Conservation (phyloP, 2,888 invertebrate species). For the Limnephilus auricula region DNA sequence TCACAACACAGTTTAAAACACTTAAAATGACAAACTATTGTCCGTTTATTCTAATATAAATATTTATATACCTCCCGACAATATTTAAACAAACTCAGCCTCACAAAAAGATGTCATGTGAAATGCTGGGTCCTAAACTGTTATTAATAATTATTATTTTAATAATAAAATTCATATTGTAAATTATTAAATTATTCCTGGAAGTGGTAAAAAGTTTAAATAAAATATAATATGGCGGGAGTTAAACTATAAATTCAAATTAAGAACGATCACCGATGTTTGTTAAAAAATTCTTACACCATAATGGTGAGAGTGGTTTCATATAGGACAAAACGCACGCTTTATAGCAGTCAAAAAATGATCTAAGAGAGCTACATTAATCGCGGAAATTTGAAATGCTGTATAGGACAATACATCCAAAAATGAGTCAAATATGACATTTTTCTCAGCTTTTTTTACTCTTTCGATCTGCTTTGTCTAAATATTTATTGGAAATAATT, state of each 20-base stretch:
- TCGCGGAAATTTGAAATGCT: no score
- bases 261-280: constrained; percentile 46
- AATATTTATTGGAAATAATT: no score
- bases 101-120: constrained; percentile 19
- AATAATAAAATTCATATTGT: constrained; percentile 13
- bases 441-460: no score
- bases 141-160: constrained; percentile 11
- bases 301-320: constrained; percentile 30
- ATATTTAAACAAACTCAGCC: background rate
- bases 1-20: background rate
- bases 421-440: no score
- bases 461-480: no score
- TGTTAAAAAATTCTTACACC: constrained; percentile 48
- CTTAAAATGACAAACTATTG: background rate
- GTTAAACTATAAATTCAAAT: constrained; percentile 50
- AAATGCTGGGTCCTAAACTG: background rate
- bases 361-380: no score
- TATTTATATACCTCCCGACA: background rate
- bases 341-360: background rate
- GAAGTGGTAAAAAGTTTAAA: constrained; percentile 42
- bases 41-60: background rate
- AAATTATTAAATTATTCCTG: no score
- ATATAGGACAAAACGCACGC: constrained; percentile 19
- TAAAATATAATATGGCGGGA: constrained; percentile 14
- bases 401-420: no score